Evolutionary conservation across 1,140 invertebrate genomes (phyloP), one percentile per base, ranked within the genome.

Genomic region (Drosophila tropicalis): DNA sequence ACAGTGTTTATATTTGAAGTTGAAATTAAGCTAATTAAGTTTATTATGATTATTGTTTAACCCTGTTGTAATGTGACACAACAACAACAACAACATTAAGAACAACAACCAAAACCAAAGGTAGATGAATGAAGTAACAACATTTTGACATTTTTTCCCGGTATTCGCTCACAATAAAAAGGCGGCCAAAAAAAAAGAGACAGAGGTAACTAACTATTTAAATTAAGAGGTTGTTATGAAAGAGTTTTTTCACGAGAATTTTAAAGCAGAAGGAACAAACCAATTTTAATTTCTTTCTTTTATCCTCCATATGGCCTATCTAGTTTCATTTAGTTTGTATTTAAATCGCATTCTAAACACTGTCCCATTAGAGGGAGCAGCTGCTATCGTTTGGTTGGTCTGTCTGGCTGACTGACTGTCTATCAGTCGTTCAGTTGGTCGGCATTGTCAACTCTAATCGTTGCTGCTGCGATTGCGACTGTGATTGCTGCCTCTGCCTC

Each of bases 361-460:
- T 22, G 44, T 51, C 17, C 44, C 44, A 36, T 10, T 62, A 3
- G 40, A 51, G 62, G 72, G 66, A 76, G 66, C 72, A 40, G 65
- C 62, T 47, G 39, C 19, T 10, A 13, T 56, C 39, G 64, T 34
- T 58, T 57, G 41, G 29, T 25, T 4, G 2, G 22, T 25, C 22
- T 25, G 22, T 29, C 5, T 22, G 22, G 1, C 22, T 22, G 22
- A 1, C 22, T 22, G 22, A 1, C 32, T 36, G 34, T 36, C 34
- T 10, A 15, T 61, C 62, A 19, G 17, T 15, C 15, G 41, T 10
- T 7, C 5, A 5, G 5, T 44, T n/a, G 4, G 41, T 44, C n/a
- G 41, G 15, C 17, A 51, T 47, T 71, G 64, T 61, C 71, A 77
- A 76, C 76, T 77, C 76, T 78, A 78, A 78, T 78, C 76, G 57